These are phyloP conservation scores for Volucella inanis DNA, from an alignment of 2,888 invertebrate species.

Conservation along the genomic window DNA sequence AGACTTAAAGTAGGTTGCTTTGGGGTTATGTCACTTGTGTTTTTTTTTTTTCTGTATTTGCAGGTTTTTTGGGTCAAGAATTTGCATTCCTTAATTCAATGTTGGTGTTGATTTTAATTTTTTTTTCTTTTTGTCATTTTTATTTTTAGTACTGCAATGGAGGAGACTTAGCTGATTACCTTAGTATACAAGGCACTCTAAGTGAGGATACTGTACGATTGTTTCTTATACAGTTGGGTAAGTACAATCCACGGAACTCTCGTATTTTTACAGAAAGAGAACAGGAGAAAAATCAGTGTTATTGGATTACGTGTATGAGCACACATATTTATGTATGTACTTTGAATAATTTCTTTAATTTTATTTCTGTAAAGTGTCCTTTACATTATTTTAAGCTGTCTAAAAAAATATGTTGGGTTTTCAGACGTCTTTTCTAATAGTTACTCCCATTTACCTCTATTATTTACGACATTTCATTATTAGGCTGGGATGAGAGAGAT, in stretches of 20 bases:
- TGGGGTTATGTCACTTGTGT: conserved; percentile 27
- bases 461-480: too few species aligned
- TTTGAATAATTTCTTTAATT: too few species aligned
- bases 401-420: too few species aligned
- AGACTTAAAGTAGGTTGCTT: conserved; percentile 40
- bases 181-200: conserved; percentile 95
- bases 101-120: conserved; percentile 18
- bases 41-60: not conserved
- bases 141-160: conserved; percentile 97
- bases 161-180: conserved; percentile 98
- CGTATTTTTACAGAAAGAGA: too few species aligned
- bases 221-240: conserved; percentile 96
- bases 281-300: too few species aligned
- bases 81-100: conserved; percentile 41
- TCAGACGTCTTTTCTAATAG: too few species aligned
- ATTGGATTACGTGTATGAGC: too few species aligned
- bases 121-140: conserved; percentile 70
- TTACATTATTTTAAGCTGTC: too few species aligned
- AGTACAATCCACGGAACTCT: conserved; percentile 76
- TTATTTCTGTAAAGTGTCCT: too few species aligned
- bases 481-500: too few species aligned
- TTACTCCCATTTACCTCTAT: too few species aligned
- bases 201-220: conserved; percentile 98
- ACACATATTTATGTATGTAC: too few species aligned
- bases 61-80: conserved; percentile 58